These are phyloP conservation scores for Cyanistes caeruleus DNA, from an alignment of 2,113 vertebrate species.

Conservation along the genomic window DNA sequence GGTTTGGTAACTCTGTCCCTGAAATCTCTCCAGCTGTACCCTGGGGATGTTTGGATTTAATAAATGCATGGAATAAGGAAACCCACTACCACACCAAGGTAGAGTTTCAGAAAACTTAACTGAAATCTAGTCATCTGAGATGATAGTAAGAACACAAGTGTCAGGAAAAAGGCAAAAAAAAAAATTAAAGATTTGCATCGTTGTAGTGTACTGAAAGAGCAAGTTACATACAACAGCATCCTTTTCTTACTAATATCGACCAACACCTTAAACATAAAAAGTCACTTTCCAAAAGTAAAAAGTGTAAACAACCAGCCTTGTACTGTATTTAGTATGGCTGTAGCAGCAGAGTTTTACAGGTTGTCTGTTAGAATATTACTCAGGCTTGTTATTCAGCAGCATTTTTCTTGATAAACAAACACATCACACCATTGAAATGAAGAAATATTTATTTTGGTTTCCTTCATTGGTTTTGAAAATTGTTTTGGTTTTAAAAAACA, in stretches of 20 bases:
- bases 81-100: background rate
- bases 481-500: slow-evolving; percentile 86
- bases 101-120: background rate
- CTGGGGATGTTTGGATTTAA: background rate
- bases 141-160: background rate
- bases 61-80: background rate
- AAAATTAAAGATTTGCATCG: background rate
- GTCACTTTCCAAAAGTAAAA: background rate
- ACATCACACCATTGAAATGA: slow-evolving; percentile 70
- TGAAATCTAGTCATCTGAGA: too few relatives aligned
- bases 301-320: background rate
- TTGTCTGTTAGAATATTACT: background rate
- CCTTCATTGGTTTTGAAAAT: slow-evolving; percentile 83
- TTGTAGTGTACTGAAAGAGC: background rate
- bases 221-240: background rate
- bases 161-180: background rate
- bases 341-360: background rate
- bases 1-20: background rate
- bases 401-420: background rate
- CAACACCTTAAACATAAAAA: background rate
- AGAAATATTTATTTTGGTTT: slow-evolving; percentile 86
- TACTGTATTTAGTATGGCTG: background rate
- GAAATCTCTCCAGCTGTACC: background rate
- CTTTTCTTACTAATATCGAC: background rate
- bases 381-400: background rate